phyloP scores from a whole-genome alignment of 2,113 vertebrate species.

The Echinops telfairi region DNA sequence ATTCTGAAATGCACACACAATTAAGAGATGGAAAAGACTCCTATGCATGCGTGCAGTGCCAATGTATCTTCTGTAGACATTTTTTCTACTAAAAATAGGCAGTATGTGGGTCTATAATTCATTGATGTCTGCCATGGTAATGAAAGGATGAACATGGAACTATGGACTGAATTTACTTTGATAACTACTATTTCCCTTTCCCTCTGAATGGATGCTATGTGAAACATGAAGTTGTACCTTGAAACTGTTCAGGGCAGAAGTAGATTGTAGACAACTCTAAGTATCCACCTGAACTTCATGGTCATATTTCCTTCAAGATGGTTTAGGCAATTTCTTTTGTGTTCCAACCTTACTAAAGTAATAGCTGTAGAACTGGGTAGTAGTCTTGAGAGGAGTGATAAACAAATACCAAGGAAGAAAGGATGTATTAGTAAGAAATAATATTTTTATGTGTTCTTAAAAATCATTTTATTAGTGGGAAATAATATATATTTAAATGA shows the following conservation, averaged over 20 bases:
- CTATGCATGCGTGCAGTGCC: no score
- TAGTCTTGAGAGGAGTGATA: not conserved
- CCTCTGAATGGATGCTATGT: not conserved
- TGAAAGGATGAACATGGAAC: not conserved
- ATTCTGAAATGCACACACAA: not conserved
- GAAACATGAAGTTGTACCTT: not conserved
- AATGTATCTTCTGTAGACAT: not conserved
- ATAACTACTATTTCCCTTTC: not conserved
- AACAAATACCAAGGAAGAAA: not conserved
- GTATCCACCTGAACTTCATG: accelerated
- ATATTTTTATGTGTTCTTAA: not conserved
- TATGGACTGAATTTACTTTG: not conserved
- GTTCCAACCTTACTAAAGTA: not conserved
- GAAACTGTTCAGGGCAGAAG: accelerated
- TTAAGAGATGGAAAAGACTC: not conserved
- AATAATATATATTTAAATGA: no score
- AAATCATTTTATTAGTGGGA: no score
- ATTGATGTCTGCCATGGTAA: not conserved
- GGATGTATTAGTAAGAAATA: no score
- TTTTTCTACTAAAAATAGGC: no score
- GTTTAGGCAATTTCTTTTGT: accelerated
- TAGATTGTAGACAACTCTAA: accelerated
- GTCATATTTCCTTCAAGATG: not conserved
- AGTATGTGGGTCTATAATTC: not conserved
- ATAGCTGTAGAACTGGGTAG: not conserved